phyloP scores from a whole-genome alignment of 2,113 vertebrate species.

The Passerina amoena region DNA sequence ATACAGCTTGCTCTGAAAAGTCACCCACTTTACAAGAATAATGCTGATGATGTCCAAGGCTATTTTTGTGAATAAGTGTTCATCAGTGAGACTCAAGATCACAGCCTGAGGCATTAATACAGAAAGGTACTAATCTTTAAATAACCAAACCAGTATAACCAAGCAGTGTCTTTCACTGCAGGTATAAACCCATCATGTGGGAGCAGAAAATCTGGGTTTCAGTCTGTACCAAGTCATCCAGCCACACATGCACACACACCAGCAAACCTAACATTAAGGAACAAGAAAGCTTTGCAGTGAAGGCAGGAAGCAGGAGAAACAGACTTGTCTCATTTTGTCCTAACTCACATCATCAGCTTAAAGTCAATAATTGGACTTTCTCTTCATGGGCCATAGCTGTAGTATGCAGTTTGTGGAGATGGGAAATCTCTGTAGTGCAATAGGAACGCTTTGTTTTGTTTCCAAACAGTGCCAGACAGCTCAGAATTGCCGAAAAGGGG shows the following conservation, averaged over 20 bases:
- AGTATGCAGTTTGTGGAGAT: background rate
- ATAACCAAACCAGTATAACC: background rate
- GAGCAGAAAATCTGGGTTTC: background rate
- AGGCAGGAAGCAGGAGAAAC: background rate
- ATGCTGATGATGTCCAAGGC: background rate
- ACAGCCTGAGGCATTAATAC: background rate
- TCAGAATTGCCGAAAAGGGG: background rate
- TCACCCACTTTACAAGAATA: background rate
- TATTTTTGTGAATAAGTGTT: background rate
- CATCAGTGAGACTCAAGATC: background rate
- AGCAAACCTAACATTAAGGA: background rate
- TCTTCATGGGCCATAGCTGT: background rate
- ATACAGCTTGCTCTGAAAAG: background rate
- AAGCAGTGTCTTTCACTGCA: background rate
- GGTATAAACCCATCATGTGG: background rate
- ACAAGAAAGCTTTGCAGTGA: background rate
- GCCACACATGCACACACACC: accelerated
- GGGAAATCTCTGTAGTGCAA: background rate
- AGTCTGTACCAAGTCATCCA: background rate
- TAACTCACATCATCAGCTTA: background rate
- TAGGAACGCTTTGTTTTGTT: background rate
- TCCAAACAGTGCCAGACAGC: background rate
- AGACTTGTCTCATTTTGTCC: background rate
- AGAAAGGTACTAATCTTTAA: background rate
- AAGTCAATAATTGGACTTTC: background rate